Evolutionary conservation across 2,888 invertebrate species (phyloP), one percentile per base, ranked within the genome.

Genomic region (Cataglyphis rosenhaueri): DNA sequence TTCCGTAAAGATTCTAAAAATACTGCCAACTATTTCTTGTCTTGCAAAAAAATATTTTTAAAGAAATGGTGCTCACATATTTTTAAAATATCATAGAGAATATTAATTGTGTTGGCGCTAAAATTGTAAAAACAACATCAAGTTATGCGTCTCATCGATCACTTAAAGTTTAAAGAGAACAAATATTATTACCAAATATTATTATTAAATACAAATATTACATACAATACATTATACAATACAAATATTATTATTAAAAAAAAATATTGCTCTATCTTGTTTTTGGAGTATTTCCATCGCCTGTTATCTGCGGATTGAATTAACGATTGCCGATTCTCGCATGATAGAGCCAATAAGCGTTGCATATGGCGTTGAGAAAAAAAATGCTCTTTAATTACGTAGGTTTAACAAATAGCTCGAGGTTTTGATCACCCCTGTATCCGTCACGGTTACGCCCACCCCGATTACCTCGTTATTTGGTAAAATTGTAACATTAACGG

Each of bases 381-480:
- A 86, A 21, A 81, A 25, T 64, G 48, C 82, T 85, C 75, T 84
- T 86, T 85, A 84, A 90, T 89, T 85, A 86, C 62, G 74, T 59
- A 64, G 65, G 18, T 86, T 88, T 84, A 65, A 85, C 84, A 83
- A 90, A 89, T 87, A 87, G 89, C 87, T 91, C 84, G 87, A 89
- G 79, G 82, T 82, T 68, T 76, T 75, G 74, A 71, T 83, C 75
- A 61, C 79, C 79, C 79, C 73, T 18, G 18, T 66, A 73, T 83
- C 85, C 91, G 92, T 92, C 89, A 92, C 91, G 92, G 91, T 86
- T 89, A 90, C 91, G 91, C 91, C 91, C 89, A 92, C 90, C 88
- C 88, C 87, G 86, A 90, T 92, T 89, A 89, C 86, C 89, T 84
- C 64, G 86, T 92, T 90, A 89, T 74, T 81, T 81, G 84, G 82